phyloP scores from a whole-genome alignment of 2,113 vertebrate species.

The Clarias macrocephalus region DNA sequence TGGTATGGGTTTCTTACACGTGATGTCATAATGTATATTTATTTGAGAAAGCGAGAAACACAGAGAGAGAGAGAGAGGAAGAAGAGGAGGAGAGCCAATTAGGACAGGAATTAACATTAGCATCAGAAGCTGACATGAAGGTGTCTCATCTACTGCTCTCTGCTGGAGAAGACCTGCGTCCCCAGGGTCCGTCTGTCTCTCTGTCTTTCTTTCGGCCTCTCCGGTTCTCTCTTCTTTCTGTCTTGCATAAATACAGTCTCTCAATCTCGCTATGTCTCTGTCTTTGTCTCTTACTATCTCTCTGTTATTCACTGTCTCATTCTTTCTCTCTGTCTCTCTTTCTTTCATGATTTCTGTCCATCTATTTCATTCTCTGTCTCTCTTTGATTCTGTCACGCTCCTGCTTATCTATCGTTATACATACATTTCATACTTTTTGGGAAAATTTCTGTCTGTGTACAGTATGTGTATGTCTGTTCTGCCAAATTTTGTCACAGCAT shows the following conservation, averaged over 20 bases:
- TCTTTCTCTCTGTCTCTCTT: not conserved
- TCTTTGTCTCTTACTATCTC: no score
- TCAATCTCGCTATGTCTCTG: not conserved
- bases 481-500: no score
- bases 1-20: not conserved
- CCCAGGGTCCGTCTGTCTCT: slow-evolving; percentile 7
- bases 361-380: not conserved
- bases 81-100: slow-evolving; percentile 78
- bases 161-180: slow-evolving; percentile 8
- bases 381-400: not conserved
- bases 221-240: no score
- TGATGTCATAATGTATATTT: not conserved
- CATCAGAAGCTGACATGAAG: slow-evolving; percentile 78
- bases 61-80: not conserved
- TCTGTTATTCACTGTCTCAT: not conserved
- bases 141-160: slow-evolving; percentile 68
- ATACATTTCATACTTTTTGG: no score
- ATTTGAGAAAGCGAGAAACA: slow-evolving; percentile 27
- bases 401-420: no score
- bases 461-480: no score
- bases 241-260: no score
- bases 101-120: slow-evolving; percentile 73
- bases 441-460: no score
- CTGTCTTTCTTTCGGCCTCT: not conserved
- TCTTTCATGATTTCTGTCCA: not conserved